Percentiles rank a stretch among this genome's conserved stretches.
Evolutionary conservation across 2,888 invertebrate species (phyloP).

Genomic region (Acanthosepion lycidas): DNA sequence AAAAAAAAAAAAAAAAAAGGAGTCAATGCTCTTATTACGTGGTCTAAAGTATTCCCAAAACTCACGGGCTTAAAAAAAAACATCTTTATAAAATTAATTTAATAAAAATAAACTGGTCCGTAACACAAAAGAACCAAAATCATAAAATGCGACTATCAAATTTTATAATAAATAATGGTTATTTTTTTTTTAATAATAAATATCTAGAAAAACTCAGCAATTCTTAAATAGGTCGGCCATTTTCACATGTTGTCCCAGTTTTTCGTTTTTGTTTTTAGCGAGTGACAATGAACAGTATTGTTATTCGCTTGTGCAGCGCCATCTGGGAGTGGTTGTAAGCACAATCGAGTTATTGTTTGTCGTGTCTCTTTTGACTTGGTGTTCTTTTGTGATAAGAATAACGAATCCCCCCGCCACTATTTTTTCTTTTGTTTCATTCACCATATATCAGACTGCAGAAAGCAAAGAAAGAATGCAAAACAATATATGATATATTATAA

Average conservation of each 20-base stretch:
- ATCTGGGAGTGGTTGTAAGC: not conserved
- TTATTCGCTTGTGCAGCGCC: slow-evolving; percentile 33
- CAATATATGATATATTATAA: too few relatives aligned
- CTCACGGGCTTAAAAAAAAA: too few relatives aligned
- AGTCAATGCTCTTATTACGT: too few relatives aligned
- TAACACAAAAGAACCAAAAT: too few relatives aligned
- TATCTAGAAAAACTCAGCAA: not conserved
- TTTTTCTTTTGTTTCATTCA: slow-evolving; percentile 15
- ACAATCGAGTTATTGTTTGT: not conserved
- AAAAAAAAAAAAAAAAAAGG: too few relatives aligned
- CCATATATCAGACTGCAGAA: not conserved
- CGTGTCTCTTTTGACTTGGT: not conserved
- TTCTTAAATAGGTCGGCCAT: not conserved
- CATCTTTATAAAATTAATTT: too few relatives aligned
- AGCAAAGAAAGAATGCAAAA: too few relatives aligned
- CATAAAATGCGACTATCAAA: too few relatives aligned
- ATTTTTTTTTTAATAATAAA: not conserved
- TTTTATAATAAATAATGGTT: not conserved
- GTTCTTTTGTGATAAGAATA: slow-evolving; percentile 18
- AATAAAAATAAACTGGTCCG: too few relatives aligned
- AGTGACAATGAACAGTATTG: not conserved
- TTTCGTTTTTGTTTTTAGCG: not conserved
- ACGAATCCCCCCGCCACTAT: not conserved
- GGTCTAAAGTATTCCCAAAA: too few relatives aligned
- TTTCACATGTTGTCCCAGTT: not conserved